phyloP scores from a whole-genome alignment of 2,113 vertebrate species.

The Aegypius monachus region DNA sequence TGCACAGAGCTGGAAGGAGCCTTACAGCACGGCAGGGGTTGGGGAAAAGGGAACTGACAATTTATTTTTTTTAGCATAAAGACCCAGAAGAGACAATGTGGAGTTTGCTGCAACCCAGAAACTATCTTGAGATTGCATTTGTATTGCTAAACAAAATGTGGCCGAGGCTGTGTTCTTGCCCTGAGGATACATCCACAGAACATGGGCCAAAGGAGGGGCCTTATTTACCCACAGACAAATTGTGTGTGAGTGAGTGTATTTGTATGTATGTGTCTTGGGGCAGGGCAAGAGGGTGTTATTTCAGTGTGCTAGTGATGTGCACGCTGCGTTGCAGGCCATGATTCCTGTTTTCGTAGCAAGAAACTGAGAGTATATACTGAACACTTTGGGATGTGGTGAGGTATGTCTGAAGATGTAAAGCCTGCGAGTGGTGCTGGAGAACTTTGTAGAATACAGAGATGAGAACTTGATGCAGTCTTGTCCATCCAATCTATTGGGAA shows the following conservation, averaged over 20 bases:
- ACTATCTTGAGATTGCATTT: background rate
- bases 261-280: background rate
- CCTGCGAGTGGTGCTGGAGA: background rate
- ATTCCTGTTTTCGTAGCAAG: background rate
- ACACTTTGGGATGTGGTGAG: background rate
- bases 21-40: background rate
- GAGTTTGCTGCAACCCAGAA: background rate
- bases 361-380: background rate
- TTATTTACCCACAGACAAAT: background rate
- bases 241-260: background rate
- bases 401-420: background rate
- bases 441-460: background rate
- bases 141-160: background rate
- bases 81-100: background rate
- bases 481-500: background rate
- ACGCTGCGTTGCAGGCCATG: background rate
- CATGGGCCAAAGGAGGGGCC: background rate
- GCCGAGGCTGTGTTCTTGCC: background rate
- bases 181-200: background rate
- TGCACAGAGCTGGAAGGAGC: background rate
- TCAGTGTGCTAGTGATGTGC: background rate
- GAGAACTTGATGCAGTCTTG: background rate
- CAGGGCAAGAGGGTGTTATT: background rate
- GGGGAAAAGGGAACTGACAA: background rate
- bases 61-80: background rate